Base-by-base conservation (phyloP, 2,888 invertebrate genomes). In the Ichneumon xanthorius region DNA sequence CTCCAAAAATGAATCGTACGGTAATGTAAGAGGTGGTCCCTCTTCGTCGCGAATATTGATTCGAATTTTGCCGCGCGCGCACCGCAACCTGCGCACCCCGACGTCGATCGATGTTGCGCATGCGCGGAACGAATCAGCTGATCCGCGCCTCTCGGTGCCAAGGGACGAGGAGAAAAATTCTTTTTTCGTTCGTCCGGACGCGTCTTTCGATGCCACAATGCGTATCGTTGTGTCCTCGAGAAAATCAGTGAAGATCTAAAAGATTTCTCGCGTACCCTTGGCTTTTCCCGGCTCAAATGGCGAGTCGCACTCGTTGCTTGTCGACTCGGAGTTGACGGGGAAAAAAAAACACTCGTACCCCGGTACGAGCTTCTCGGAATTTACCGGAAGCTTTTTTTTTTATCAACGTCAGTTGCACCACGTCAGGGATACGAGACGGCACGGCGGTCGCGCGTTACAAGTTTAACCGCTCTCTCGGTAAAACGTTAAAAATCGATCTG, bases 351-450 rank as follows among this genome's bases (percentile, higher is more conserved):
- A 53, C 67, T 71, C 75, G 82, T 82, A 40, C 9, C 67, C 40
- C 75, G 55, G 45, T 78, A n/a, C 53, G 73, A 65, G 55, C 55
- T 68, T 67, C 55, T 55, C 55, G 55, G 55, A 9, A 55, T 61
- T 50, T 50, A 85, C 89, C 89, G 89, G 89, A 89, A 88, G 89
- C 77, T 86, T 86, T 86, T 84, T 84, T 71, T 81, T 65, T 71
- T 58, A 22, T 79, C 73, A 50, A 73, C 84, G 71, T 82, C 65
- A 88, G 87, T 88, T 88, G 70, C 80, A 87, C 87, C 89, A 89
- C 89, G 89, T 89, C 89, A 89, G 89, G 88, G 83, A 83, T 88
- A 80, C 86, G 81, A 81, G 72, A 84, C 80, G 67, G 79, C 79
- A 72, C 77, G 82, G 55, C 73, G 63, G 33, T 61, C 9, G 48